phyloP scores from a whole-genome alignment of 2,888 invertebrate genomes.

The Eilema caniola region DNA sequence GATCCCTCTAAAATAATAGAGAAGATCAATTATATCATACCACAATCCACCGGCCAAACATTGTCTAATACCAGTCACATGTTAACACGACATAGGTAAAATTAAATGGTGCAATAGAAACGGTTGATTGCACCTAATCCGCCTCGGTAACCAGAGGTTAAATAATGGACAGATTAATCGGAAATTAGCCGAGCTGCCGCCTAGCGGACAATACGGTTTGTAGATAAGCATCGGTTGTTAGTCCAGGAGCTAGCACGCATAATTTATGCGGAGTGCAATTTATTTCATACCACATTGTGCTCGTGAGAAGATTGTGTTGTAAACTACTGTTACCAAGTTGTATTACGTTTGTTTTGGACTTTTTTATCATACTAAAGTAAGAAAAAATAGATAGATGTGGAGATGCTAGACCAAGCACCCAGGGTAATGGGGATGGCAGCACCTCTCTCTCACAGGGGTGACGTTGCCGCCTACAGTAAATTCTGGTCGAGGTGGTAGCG shows the following conservation, averaged over 20 bases:
- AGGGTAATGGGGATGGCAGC: too few relatives aligned
- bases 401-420: too few relatives aligned
- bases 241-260: slow-evolving; percentile 23
- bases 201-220: slow-evolving; percentile 45
- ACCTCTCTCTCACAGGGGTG: too few relatives aligned
- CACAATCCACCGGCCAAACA: neutral
- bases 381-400: too few relatives aligned
- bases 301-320: neutral
- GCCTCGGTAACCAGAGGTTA: slow-evolving; percentile 45
- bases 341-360: too few relatives aligned
- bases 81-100: slow-evolving; percentile 31
- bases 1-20: too few relatives aligned
- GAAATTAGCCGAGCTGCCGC: slow-evolving; percentile 52
- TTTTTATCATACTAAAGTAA: too few relatives aligned
- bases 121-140: slow-evolving; percentile 49
- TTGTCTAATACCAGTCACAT: slow-evolving; percentile 6
- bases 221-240: slow-evolving; percentile 43
- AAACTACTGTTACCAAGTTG: too few relatives aligned
- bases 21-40: too few relatives aligned
- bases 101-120: slow-evolving; percentile 33
- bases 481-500: too few relatives aligned
- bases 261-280: neutral
- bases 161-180: slow-evolving; percentile 58
- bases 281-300: neutral
- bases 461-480: too few relatives aligned